Conservation (phyloP, 92 coral and sea anemone species). For the Montipora capitata region DNA sequence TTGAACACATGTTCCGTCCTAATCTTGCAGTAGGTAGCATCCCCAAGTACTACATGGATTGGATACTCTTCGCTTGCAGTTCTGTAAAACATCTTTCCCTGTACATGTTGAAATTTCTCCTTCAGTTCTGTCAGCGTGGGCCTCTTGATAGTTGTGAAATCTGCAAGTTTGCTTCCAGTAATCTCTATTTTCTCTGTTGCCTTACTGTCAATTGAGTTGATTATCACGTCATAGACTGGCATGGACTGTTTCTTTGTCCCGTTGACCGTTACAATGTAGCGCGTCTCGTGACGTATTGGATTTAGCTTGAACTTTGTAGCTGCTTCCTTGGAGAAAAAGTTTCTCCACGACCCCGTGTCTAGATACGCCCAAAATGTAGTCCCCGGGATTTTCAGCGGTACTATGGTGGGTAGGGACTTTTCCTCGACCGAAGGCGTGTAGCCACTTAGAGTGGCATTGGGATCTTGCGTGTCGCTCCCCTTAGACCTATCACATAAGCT, state of each 20-base stretch:
- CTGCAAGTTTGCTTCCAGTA: conserved; percentile 69
- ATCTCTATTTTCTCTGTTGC: conserved; percentile 64
- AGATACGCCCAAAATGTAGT: conserved; percentile 69
- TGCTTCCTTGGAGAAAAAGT: conserved; percentile 71
- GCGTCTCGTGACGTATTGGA: conserved; percentile 60
- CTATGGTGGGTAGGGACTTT: conserved; percentile 63
- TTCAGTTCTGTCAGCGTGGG: conserved; percentile 53
- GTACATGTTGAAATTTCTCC: conserved; percentile 59
- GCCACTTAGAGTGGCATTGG: too few species aligned
- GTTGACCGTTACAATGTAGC: conserved; percentile 72
- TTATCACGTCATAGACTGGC: conserved; percentile 43
- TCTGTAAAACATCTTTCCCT: conserved; percentile 35
- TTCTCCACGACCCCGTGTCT: conserved; percentile 79
- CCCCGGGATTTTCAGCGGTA: conserved; percentile 63
- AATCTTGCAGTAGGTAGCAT: conserved; percentile 42
- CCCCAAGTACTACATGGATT: conserved; percentile 64
- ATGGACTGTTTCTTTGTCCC: conserved; percentile 63
- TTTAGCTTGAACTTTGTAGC: conserved; percentile 38
- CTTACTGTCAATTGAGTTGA: conserved; percentile 49
- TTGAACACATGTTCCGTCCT: conserved; percentile 57
- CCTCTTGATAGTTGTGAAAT: conserved; percentile 69
- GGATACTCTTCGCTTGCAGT: conserved; percentile 39
- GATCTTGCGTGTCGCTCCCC: too few species aligned
- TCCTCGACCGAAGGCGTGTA: conserved; percentile 8
- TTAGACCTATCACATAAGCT: too few species aligned